Conservation (phyloP, 2,797 vertebrate species). For the Spinibarbus caldwelli region DNA sequence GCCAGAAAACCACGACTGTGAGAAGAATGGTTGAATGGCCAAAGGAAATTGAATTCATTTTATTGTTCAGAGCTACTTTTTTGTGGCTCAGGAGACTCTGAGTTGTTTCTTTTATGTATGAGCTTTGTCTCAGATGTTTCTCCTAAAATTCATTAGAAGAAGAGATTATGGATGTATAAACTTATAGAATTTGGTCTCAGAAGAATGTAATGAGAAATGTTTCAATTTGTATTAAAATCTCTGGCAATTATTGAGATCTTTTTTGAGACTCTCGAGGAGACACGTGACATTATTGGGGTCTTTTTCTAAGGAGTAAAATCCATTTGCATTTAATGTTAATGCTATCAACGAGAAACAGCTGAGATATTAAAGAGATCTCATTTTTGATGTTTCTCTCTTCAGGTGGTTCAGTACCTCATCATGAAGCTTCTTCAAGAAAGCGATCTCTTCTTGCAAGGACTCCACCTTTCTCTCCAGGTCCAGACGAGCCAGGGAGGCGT, state of each 20-base stretch:
- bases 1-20: slow-evolving; percentile 1
- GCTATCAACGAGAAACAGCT: not conserved
- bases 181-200: not conserved
- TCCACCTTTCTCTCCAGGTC: slow-evolving; percentile 91
- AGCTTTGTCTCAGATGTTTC: not conserved
- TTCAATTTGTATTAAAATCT: not conserved
- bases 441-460: slow-evolving; percentile 88
- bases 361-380: not conserved
- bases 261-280: not conserved
- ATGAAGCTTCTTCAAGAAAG: slow-evolving; percentile 89
- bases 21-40: not conserved
- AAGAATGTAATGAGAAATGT: not conserved
- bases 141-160: not conserved
- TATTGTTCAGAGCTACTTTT: not conserved
- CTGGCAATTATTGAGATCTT: not conserved
- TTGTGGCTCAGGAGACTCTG: not conserved
- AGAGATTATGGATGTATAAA: not conserved
- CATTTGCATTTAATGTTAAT: not conserved
- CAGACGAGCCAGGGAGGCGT: slow-evolving; percentile 87
- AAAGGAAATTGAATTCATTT: not conserved
- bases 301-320: too few relatives aligned
- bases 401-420: slow-evolving; percentile 77
- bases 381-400: not conserved
- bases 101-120: not conserved
- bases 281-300: too few relatives aligned